Base-by-base conservation (phyloP, 2,797 vertebrate genomes). In the Brachyalestes nurse region DNA sequence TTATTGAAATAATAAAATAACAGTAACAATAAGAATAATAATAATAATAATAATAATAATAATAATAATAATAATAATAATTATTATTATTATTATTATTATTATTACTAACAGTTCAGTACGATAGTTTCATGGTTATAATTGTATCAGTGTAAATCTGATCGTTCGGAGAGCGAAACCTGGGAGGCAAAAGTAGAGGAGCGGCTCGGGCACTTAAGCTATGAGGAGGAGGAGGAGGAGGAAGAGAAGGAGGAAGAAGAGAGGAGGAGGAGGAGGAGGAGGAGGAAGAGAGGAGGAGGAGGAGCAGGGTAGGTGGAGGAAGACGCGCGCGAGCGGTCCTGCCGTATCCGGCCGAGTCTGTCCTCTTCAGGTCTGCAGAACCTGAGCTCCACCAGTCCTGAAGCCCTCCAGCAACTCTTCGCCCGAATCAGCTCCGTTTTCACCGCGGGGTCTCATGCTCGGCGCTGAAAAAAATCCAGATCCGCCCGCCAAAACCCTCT, bases 361-460 rank as follows among this genome's bases (percentile, higher is more conserved):
- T 62, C 25, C 14, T 25, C 61, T 17, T 14, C 61, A 62, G 61
- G 28, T 14, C 61, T 25, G 25, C 28, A 3, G 61, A 62, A 25
- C 61, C 9, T 4, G 61, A 14, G 25, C 61, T 12, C 25, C 61
- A 62, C 25, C 16, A 10, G 21, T 25, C 58, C 58, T 13, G 14
- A 14, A 34, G 6, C 34, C 16, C 25, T 62, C 6, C n/a, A 14
- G 13, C 25, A 28, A 12, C 25, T 28, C 16, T 34, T 14, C 34
- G 9, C 25, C 2, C 12, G 23, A 25, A 13, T 25, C 51, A 49
- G 69, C 23, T 66, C 72, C 45, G 49, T 75, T 77, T 49, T 64
- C n/a, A 10, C 51, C 82, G 60, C 23, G 53, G 55, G 61, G 40
- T 75, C 66, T 42, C 67, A 51, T 49, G 42, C 75, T 82, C 49